These are phyloP conservation scores for Lissonota sp. DNA, from an alignment of 2,888 invertebrate species.

Conservation along the genomic window DNA sequence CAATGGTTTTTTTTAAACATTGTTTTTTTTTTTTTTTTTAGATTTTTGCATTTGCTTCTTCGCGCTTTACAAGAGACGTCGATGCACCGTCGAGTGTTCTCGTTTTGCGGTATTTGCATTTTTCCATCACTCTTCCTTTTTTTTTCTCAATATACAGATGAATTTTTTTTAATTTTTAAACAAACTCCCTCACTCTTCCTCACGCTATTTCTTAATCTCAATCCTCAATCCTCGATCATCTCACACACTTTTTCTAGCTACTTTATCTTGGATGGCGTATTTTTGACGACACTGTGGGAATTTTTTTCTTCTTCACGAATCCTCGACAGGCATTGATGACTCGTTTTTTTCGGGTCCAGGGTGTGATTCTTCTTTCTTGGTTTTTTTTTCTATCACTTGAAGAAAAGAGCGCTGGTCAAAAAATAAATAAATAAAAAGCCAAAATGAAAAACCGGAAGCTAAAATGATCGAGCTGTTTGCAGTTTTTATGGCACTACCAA, in stretches of 20 bases:
- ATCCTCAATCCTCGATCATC: conserved; percentile 36
- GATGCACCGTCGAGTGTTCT: conserved; percentile 56
- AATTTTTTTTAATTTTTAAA: no score
- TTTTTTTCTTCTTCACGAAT: conserved; percentile 41
- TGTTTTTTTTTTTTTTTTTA: conserved; percentile 36
- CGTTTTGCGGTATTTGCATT: conserved; percentile 56
- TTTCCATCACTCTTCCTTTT: conserved; percentile 40
- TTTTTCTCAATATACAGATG: neutral
- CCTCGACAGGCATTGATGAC: no score
- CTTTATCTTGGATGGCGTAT: conserved; percentile 46
- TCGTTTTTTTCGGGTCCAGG: conserved; percentile 28
- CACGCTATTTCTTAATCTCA: conserved; percentile 49
- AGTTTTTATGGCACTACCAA: neutral
- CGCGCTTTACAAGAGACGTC: conserved; percentile 16
- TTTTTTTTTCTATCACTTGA: conserved; percentile 5
- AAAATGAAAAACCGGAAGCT: neutral
- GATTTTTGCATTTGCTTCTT: conserved; percentile 50
- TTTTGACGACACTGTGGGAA: conserved; percentile 42
- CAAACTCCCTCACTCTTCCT: conserved; percentile 7
- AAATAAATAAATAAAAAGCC: neutral
- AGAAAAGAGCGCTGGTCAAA: neutral
- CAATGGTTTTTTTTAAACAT: conserved; percentile 12
- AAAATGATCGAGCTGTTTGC: neutral
- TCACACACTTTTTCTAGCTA: conserved; percentile 57
- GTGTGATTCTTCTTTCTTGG: conserved; percentile 9